Conservation (phyloP, 2,888 invertebrate species). For the Ptilodon capucinus region DNA sequence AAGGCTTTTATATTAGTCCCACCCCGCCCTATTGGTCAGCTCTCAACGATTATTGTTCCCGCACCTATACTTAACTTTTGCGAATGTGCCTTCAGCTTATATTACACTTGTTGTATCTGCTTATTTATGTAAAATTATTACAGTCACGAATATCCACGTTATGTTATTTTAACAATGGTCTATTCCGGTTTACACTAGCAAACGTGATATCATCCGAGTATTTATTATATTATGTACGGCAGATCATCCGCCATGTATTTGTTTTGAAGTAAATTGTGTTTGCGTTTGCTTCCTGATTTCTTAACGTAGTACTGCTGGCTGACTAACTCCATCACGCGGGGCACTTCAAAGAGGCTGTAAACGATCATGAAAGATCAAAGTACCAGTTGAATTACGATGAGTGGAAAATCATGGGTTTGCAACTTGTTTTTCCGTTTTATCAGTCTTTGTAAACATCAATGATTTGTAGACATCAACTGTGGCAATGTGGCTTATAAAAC, state of each 20-base stretch:
- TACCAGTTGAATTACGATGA: constrained; percentile 37
- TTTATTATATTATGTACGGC: not conserved
- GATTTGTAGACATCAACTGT: constrained; percentile 30
- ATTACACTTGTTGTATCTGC: not conserved
- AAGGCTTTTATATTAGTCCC: constrained; percentile 37
- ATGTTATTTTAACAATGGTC: not conserved
- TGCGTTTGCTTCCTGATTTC: constrained; percentile 1
- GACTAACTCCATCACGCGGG: constrained; percentile 18
- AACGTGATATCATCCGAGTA: not conserved
- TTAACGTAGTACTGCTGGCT: not conserved
- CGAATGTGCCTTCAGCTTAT: constrained; percentile 12
- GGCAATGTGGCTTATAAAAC: constrained; percentile 25
- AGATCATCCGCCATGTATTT: not conserved
- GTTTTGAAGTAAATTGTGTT: not conserved
- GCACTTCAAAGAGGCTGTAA: constrained; percentile 38
- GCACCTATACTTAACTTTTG: constrained; percentile 2
- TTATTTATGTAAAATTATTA: not conserved
- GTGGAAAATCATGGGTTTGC: constrained; percentile 40
- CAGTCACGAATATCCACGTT: not conserved
- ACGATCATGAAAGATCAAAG: constrained; percentile 49
- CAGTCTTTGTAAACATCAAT: constrained; percentile 39
- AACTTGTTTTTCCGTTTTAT: constrained; percentile 41
- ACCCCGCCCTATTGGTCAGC: constrained; percentile 15
- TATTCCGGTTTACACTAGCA: not conserved
- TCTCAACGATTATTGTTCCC: constrained; percentile 9